A percentile compares a stretch with the other conserved stretches of the same genome.
Conservation (phyloP, 2,113 vertebrate species). For the Calyptommatus sinebrachiatus region DNA sequence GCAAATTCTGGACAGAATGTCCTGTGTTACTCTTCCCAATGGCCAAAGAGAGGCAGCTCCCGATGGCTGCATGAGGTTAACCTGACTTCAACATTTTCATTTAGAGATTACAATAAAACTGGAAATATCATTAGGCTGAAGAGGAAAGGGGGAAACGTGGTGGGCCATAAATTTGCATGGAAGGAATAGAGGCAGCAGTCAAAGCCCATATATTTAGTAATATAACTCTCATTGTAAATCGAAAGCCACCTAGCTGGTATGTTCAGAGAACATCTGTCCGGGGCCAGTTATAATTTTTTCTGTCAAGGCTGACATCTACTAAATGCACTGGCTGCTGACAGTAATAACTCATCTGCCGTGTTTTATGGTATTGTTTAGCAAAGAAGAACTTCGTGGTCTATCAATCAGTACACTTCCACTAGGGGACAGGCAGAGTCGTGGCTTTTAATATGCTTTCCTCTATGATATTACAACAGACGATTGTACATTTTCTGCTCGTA, state of each 20-base stretch:
- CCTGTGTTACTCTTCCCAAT: background rate
- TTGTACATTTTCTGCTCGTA: background rate
- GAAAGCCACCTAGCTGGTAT: background rate
- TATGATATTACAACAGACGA: background rate
- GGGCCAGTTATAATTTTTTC: background rate
- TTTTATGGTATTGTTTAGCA: fast-evolving
- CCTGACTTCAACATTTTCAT: background rate
- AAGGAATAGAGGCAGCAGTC: background rate
- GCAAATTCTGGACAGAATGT: too few relatives aligned
- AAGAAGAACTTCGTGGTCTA: fast-evolving
- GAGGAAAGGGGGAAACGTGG: background rate
- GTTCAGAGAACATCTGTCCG: background rate
- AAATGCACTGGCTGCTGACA: fast-evolving
- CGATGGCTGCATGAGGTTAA: background rate
- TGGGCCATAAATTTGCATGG: fast-evolving
- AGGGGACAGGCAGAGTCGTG: fast-evolving
- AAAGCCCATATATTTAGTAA: background rate
- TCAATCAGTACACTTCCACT: background rate
- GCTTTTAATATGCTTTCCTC: background rate
- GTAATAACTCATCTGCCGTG: background rate
- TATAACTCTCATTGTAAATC: fast-evolving
- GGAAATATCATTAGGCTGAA: conserved; percentile 3
- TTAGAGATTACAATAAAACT: background rate
- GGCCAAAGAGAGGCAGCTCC: background rate
- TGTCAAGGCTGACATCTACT: fast-evolving